A percentile compares a stretch with the other conserved stretches of the same genome.
These are phyloP conservation scores for Sceliomorpha sp. DNA, from an alignment of 2,888 invertebrate species.

Conservation along the genomic window DNA sequence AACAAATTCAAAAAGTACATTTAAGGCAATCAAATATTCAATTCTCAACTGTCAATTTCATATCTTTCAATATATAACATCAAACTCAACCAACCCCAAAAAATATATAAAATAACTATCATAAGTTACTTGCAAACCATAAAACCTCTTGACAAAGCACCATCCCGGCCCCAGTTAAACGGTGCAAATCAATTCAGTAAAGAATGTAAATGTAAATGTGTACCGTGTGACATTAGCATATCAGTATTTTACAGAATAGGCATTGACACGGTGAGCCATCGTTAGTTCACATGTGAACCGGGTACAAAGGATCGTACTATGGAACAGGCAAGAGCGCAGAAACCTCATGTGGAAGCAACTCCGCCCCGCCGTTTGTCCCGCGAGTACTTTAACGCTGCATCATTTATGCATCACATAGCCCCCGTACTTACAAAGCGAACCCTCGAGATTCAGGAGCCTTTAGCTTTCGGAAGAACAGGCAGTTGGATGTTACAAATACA, in stretches of 20 bases:
- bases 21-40: too few species aligned
- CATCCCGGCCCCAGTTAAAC: slow-evolving; percentile 20
- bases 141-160: too few species aligned
- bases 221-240: slow-evolving; percentile 41
- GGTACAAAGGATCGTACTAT: slow-evolving; percentile 54
- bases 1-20: too few species aligned
- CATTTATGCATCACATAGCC: slow-evolving; percentile 75
- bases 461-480: slow-evolving; percentile 65
- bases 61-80: too few species aligned
- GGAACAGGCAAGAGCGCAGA: slow-evolving; percentile 65
- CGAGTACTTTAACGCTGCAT: slow-evolving; percentile 72
- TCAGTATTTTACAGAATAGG: slow-evolving; percentile 44
- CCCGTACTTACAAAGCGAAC: slow-evolving; percentile 75
- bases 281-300: slow-evolving; percentile 45
- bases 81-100: too few species aligned
- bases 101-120: too few species aligned
- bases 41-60: too few species aligned
- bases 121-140: too few species aligned
- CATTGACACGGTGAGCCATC: slow-evolving; percentile 40
- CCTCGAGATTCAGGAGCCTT: slow-evolving; percentile 70
- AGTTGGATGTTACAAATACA: slow-evolving; percentile 60
- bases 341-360: slow-evolving; percentile 64
- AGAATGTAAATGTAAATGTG: slow-evolving; percentile 47
- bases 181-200: slow-evolving; percentile 45
- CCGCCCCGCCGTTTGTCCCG: slow-evolving; percentile 63